Base-by-base conservation (phyloP, 2,113 vertebrate species). In the Urocolius indicus region DNA sequence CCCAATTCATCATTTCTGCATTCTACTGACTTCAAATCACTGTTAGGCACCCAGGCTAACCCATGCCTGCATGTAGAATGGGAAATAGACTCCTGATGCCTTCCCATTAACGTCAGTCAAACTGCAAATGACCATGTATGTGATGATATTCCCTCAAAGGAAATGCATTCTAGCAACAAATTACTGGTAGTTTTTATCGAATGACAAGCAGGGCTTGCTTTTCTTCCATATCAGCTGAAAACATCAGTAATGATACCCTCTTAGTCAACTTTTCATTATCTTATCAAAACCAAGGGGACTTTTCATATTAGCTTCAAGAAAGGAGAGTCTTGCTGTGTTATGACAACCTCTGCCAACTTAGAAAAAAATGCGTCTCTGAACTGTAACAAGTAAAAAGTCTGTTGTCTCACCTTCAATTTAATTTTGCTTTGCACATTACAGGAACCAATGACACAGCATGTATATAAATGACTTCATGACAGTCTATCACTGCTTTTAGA, bases 141-240 rank as follows among this genome's bases (percentile, higher is more conserved):
- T 43, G 36, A 61, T 74, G 36, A 77, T 74, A 58, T 87, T 67
- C 38, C 18, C 55, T 83, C 51, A 63, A 63, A 90, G 20, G 32
- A 94, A 91, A 74, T 87, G 62, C 29, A 94, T 38, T 69, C 21
- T 34, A 87, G 32, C 16, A 96, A 84, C 54, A 89, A 84, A 87
- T 78, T 78, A 89, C 3, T 17, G 14, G 48, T 63, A 82, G 32
- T 22, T 87, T 71, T 30, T 22, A 78, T 0, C 84, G 48, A 67
- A 23, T 57, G 67, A 6, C 63, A 91, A 94, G 66, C 13, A 83
- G n/a, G 15, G 24, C 16, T 68, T 73, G 59, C 9, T n/a, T 72
- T 61, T 94, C 45, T 84, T 91, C 23, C 13, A 3, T 32, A 74
- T 30, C 45, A 89, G 41, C 36, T 75, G n/a, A 36, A 58, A 90